Percentiles rank a stretch among this genome's conserved stretches.
Conservation (phyloP, 2,888 invertebrate genomes). For the Melinaea marsaeus region DNA sequence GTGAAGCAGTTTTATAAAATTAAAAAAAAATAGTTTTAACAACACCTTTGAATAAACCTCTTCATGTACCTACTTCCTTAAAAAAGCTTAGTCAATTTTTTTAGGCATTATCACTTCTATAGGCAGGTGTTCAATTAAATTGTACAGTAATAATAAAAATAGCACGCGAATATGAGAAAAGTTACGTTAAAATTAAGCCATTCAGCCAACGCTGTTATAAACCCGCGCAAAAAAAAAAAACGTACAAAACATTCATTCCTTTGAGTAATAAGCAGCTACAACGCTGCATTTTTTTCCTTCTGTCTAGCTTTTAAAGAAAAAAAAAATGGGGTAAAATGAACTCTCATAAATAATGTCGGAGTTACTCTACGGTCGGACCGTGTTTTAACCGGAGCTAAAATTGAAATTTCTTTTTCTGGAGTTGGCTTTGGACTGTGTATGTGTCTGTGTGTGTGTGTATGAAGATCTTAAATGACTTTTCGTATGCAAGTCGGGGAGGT, state of each 20-base stretch:
- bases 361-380: conserved; percentile 21
- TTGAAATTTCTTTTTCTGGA: conserved; percentile 19
- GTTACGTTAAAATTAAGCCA: conserved; percentile 1
- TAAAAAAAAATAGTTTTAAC: no score
- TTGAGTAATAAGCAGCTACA: conserved; percentile 22
- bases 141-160: no score
- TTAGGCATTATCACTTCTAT: no score
- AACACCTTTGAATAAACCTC: no score
- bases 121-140: no score
- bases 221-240: conserved; percentile 10
- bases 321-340: conserved; percentile 7
- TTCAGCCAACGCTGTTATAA: neutral
- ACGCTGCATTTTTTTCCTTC: conserved; percentile 20
- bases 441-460: no score
- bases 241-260: conserved; percentile 18
- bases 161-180: no score
- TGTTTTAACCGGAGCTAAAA: conserved; percentile 18
- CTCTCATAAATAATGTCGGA: conserved; percentile 27
- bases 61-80: no score
- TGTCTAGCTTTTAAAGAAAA: conserved; percentile 18
- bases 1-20: no score
- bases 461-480: conserved; percentile 10
- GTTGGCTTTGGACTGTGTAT: conserved; percentile 10
- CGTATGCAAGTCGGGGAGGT: neutral
- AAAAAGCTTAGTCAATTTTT: no score